Percentiles rank a stretch among this genome's conserved stretches.
phyloP scores from a whole-genome alignment of 2,888 invertebrate species.

The Harpagoxenus sublaevis region DNA sequence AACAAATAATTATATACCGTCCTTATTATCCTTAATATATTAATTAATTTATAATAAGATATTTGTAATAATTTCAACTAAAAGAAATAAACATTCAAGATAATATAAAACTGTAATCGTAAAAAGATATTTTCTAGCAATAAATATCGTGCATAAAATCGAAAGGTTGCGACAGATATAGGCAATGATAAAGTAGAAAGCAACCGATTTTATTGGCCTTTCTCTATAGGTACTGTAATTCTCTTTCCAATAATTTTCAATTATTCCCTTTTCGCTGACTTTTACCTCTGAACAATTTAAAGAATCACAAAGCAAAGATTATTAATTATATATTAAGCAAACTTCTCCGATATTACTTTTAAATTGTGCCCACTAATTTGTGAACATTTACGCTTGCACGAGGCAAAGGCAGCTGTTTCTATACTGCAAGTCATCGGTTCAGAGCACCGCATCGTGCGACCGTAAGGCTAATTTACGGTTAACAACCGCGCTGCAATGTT shows the following conservation, averaged over 20 bases:
- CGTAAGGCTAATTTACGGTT: conserved; percentile 37
- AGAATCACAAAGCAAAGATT: conserved; percentile 6
- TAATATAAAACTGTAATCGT: background rate
- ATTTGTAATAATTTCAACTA: background rate
- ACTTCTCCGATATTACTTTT: background rate
- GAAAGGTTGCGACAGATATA: background rate
- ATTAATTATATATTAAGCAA: conserved; percentile 3
- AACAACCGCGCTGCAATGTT: conserved; percentile 39
- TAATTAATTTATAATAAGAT: background rate
- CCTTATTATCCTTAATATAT: background rate
- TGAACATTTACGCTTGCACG: background rate
- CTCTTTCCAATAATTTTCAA: conserved; percentile 26
- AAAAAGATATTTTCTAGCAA: background rate
- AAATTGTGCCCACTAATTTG: conserved; percentile 15
- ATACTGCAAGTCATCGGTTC: conserved; percentile 8
- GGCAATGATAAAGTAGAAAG: background rate
- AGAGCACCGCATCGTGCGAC: conserved; percentile 31
- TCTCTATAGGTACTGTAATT: background rate
- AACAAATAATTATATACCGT: background rate
- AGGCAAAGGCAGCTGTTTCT: background rate
- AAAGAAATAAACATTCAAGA: background rate
- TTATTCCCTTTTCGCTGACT: background rate
- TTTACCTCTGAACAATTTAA: conserved; percentile 2
- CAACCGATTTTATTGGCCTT: background rate
- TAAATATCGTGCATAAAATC: background rate